Evolutionary conservation across 2,797 vertebrate species (phyloP), one percentile per base, ranked within the genome.

Genomic region (Crypturellus tataupa): DNA sequence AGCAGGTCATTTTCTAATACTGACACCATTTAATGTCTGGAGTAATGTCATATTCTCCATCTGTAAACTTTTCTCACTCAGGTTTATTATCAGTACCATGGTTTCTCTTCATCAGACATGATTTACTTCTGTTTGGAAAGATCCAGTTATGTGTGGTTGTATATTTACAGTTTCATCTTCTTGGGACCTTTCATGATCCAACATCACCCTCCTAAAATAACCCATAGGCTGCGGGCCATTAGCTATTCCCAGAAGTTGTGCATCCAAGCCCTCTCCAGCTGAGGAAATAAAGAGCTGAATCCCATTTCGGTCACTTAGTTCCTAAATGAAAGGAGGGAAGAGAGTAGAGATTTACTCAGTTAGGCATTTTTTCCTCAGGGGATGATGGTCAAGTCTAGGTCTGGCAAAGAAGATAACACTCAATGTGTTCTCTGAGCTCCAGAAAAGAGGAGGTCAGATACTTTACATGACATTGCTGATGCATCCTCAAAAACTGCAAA

Each of bases 381-480:
- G 31, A 53, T 42, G 17, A 60, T 80, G 53, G 64, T 31, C 46
- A 70, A 37, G 10, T 56, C 16, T 49, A n/a, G 10, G 2, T n/a
- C 33, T 85, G 40, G 20, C 42, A 31, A 29, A 82, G 55, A 3
- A 47, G 3, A 3, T 85, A 13, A 17, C 47, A 8, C 31, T 17
- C 31, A 58, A 2, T 21, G 47, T 55, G 29, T 64, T 71, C 33
- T 19, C 46, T 31, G 56, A 55, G 7, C 24, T 80, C 63, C 18
- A n/a, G 37, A 37, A 29, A 25, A 56, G 29, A 84, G 46, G 60
- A 69, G 13, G 7, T 75, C 53, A 39, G 49, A 16, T n/a, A 4
- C 17, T 19, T 29, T 46, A 16, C n/a, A 9, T 23, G 25, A 0
- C 10, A 14, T 21, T 20, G 8, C 20, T 44, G 1, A 0, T 55